A percentile compares a stretch with the other conserved stretches of the same genome.
Evolutionary conservation across 2,888 invertebrate species (phyloP).

Genomic region (Thecophora atra): DNA sequence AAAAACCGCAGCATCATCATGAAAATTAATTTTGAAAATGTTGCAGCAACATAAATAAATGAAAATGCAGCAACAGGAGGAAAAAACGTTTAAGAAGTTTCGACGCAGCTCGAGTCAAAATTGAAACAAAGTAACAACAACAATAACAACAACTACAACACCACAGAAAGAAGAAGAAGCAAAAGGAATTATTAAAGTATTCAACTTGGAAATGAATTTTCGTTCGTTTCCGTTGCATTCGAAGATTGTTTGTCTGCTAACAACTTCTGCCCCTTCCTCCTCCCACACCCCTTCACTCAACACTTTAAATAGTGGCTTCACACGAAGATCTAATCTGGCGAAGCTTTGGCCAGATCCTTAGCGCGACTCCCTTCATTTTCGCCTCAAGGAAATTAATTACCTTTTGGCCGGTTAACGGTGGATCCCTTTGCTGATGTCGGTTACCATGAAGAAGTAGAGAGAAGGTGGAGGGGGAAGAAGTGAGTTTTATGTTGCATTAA

Average conservation of each 20-base stretch:
- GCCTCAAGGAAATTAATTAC: slow-evolving; percentile 58
- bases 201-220: slow-evolving; percentile 54
- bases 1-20: slow-evolving; percentile 32
- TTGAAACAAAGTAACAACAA: slow-evolving; percentile 24
- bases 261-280: too few relatives aligned
- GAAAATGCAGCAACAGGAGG: not conserved
- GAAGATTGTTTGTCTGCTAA: not conserved
- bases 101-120: slow-evolving; percentile 3
- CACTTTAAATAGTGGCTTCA: too few relatives aligned
- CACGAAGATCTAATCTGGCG: not conserved
- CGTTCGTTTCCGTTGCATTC: slow-evolving; percentile 38
- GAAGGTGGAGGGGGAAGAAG: too few relatives aligned
- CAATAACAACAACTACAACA: not conserved
- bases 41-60: slow-evolving; percentile 1
- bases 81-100: not conserved
- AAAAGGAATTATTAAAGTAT: slow-evolving; percentile 42
- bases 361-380: slow-evolving; percentile 16
- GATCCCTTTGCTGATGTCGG: not conserved
- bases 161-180: not conserved
- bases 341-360: too few relatives aligned
- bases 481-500: too few relatives aligned
- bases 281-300: too few relatives aligned
- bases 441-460: too few relatives aligned
- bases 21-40: slow-evolving; percentile 28
- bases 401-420: slow-evolving; percentile 52